phyloP scores from a whole-genome alignment of 1,140 invertebrate genomes.

The Trichonephila clavipes region DNA sequence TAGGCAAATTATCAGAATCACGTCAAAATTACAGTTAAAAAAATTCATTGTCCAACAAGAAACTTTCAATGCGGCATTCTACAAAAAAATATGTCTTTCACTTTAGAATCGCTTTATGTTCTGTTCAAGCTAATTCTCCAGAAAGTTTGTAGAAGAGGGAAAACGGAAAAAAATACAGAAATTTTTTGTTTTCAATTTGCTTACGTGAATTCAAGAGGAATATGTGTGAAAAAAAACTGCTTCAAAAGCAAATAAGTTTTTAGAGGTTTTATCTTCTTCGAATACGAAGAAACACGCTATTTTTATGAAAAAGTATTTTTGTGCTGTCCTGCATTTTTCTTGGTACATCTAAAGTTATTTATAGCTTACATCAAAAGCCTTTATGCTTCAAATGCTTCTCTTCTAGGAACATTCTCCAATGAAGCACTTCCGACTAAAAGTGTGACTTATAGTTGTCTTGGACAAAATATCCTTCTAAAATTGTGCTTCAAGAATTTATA shows the following conservation, averaged over 20 bases:
- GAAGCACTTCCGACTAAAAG: background rate
- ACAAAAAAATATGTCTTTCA: background rate
- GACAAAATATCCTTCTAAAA: too few species aligned
- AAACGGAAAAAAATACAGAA: background rate
- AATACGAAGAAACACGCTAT: background rate
- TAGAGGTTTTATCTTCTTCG: background rate
- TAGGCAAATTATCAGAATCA: too few species aligned
- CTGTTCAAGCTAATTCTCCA: background rate
- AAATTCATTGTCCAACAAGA: background rate
- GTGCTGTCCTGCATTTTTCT: background rate
- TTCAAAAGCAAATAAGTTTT: conserved; percentile 2
- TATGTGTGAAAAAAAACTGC: background rate
- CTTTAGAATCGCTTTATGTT: conserved; percentile 4
- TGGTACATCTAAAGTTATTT: background rate
- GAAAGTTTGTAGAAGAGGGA: background rate
- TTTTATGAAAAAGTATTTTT: background rate
- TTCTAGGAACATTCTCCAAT: background rate
- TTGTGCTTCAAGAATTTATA: too few species aligned
- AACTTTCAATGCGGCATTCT: background rate
- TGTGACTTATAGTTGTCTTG: too few species aligned
- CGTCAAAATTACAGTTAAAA: too few species aligned
- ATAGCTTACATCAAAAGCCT: background rate
- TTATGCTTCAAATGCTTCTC: background rate
- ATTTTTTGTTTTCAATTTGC: background rate
- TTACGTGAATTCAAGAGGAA: background rate